Evolutionary conservation across 1,140 invertebrate species (phyloP), one percentile per base, ranked within the genome.

Genomic region (Scaptomyza montana): DNA sequence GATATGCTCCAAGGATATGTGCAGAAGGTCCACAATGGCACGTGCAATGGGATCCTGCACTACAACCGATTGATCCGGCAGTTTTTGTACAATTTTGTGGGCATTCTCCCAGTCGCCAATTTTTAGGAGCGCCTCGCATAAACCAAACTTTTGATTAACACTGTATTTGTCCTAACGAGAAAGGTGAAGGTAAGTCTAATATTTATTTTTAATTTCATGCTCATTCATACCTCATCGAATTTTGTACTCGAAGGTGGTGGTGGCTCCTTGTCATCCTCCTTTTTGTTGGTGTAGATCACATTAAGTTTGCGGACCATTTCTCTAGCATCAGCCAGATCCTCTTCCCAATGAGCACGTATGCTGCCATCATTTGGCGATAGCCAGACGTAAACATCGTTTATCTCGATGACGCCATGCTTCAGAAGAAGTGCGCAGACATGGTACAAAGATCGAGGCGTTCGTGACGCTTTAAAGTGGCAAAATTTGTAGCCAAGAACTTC

Each of bases 401-500:
- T 91, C 45, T 94, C 93, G 68, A 99, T 96, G 7, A 99, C 95
- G 55, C 94, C 93, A 92, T 99, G 94, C 91, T 98, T 97, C 9
- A 99, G 92, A 77, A 99, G 94, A 51, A 98, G 92, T 30, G 98
- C 98, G 68, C 97, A 96, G 2, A 99, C 94, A 90, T 95, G 95
- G 93, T 98, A 99, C 5, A 99, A 93, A 6, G 97, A 96, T 56
- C 94, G 94, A 8, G 97, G 97, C 10, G 96, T 97, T 25, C 93
- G 92, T 60, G 94, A 94, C 51, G 95, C 94, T 87, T 95, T 95
- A 92, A 96, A 96, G 76, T 95, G 95, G 68, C 94, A 93, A 90
- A 98, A 97, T 93, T 99, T 99, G 91, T 99, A 99, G 49, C 97
- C 98, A 45, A 99, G 93, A 54, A 99, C 96, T 92, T 99, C 98